phyloP scores from a whole-genome alignment of 2,888 invertebrate genomes.

The Agelastica alni region DNA sequence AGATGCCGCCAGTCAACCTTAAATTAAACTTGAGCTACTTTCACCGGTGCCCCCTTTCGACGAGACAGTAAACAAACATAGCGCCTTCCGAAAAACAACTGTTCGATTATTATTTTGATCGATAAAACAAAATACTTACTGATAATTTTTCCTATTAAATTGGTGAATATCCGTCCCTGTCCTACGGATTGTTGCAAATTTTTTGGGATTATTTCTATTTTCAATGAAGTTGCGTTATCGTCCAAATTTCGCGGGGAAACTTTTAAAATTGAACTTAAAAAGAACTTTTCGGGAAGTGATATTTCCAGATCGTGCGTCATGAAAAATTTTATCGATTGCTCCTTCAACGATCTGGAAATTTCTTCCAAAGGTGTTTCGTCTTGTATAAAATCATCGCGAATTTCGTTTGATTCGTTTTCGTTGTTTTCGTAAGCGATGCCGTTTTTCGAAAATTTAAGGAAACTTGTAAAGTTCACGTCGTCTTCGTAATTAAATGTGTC shows the following conservation, averaged over 20 bases:
- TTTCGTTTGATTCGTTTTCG: conserved; percentile 49
- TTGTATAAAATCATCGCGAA: conserved; percentile 50
- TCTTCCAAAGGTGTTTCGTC: conserved; percentile 69
- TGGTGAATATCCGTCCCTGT: conserved; percentile 66
- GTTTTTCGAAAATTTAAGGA: conserved; percentile 57
- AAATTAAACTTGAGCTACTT: neutral
- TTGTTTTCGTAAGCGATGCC: conserved; percentile 46
- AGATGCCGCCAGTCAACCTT: neutral
- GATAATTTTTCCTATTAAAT: conserved; percentile 62
- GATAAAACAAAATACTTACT: conserved; percentile 62
- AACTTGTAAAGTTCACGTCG: conserved; percentile 59
- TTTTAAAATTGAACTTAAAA: conserved; percentile 73
- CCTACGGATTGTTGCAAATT: conserved; percentile 40
- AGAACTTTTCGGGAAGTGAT: conserved; percentile 71
- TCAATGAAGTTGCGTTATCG: conserved; percentile 75
- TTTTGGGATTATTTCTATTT: conserved; percentile 70
- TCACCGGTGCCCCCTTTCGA: neutral
- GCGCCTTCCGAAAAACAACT: no score
- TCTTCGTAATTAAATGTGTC: conserved; percentile 62
- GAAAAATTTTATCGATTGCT: conserved; percentile 68
- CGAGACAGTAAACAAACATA: neutral
- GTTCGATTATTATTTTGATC: no score
- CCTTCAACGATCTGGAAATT: conserved; percentile 72
- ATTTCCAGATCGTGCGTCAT: conserved; percentile 78
- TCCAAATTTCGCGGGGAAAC: conserved; percentile 76